phyloP scores from a whole-genome alignment of 2,797 vertebrate genomes.

The Sebastiscus tertius region DNA sequence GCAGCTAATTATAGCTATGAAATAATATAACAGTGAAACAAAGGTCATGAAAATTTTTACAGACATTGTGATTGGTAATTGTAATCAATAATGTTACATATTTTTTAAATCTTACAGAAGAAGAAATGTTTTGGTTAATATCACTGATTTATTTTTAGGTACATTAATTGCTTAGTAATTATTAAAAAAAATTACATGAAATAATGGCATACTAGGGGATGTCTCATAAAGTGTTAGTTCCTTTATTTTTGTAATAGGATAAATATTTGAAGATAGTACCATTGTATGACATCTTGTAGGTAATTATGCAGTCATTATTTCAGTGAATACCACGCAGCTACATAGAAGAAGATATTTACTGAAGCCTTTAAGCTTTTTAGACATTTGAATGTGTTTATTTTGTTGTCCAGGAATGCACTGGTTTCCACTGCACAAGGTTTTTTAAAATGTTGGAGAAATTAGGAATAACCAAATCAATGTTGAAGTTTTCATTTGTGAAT shows the following conservation, averaged over 20 bases:
- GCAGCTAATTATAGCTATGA: neutral
- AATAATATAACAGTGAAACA: neutral
- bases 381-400: neutral
- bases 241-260: neutral
- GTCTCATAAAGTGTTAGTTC: neutral
- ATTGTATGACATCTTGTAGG: neutral
- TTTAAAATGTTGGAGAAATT: neutral
- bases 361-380: neutral
- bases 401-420: neutral
- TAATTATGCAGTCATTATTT: neutral
- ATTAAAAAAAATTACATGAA: neutral
- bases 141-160: neutral
- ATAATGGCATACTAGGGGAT: neutral
- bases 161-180: neutral
- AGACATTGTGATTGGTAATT: neutral
- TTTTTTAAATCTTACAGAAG: neutral
- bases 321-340: neutral
- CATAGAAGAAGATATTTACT: neutral
- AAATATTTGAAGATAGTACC: neutral
- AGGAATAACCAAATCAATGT: neutral
- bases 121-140: neutral
- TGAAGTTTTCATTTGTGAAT: neutral
- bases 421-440: neutral
- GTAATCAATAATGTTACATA: neutral
- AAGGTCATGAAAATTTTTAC: neutral